A percentile compares a stretch with the other conserved stretches of the same genome.
Conservation (phyloP, 2,888 invertebrate species). For the Stenodema calcarata region DNA sequence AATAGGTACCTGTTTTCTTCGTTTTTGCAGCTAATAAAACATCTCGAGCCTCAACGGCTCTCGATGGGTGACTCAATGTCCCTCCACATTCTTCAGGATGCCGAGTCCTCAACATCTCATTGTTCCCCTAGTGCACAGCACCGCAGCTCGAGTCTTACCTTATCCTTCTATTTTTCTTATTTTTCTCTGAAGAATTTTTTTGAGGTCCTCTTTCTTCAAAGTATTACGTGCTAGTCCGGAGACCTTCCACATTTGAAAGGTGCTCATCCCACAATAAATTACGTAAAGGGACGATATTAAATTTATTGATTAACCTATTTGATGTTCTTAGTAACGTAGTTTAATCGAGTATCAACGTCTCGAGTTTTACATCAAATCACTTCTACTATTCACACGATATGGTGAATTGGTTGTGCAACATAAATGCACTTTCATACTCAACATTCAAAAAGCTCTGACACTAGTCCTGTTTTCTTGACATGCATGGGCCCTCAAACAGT, state of each 20-base stretch:
- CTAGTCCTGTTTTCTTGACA: background rate
- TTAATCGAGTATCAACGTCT: too few species aligned
- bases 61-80: conserved; percentile 29
- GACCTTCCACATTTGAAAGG: background rate
- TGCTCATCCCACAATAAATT: background rate
- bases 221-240: background rate
- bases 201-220: background rate
- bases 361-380: too few species aligned
- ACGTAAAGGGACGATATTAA: background rate
- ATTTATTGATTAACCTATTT: background rate
- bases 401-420: background rate
- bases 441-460: background rate
- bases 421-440: background rate
- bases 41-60: background rate
- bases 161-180: background rate
- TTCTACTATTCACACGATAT: too few species aligned
- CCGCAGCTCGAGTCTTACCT: conserved; percentile 2
- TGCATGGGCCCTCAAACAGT: too few species aligned
- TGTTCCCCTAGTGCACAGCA: conserved; percentile 10
- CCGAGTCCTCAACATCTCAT: background rate
- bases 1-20: background rate
- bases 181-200: background rate
- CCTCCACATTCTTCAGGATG: conserved; percentile 21
- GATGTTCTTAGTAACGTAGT: background rate
- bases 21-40: background rate